These are phyloP conservation scores for Drosophila hawaiiensis DNA, from an alignment of 2,888 invertebrate species.

Conservation along the genomic window DNA sequence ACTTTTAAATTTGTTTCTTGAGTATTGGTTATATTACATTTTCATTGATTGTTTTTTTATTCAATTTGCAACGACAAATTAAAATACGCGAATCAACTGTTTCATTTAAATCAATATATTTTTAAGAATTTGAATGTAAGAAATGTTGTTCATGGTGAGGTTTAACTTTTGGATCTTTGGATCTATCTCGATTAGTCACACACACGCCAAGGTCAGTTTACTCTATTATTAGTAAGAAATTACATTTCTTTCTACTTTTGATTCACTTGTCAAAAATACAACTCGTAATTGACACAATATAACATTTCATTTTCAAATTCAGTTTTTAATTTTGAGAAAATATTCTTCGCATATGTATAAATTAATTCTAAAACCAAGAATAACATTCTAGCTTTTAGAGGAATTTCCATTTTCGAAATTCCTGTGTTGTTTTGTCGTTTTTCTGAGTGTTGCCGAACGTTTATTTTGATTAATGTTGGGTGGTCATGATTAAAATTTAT, in stretches of 20 bases:
- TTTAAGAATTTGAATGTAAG: neutral
- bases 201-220: neutral
- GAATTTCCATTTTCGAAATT: neutral
- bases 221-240: neutral
- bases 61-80: neutral
- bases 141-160: neutral
- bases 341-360: neutral
- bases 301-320: too few relatives aligned
- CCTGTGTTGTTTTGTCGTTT: neutral
- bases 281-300: too few relatives aligned
- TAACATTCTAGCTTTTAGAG: neutral
- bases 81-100: neutral
- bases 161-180: too few relatives aligned
- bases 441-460: neutral
- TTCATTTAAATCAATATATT: neutral
- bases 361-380: neutral
- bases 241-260: too few relatives aligned
- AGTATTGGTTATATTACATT: neutral
- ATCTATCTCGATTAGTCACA: neutral
- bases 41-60: neutral
- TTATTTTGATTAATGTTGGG: neutral
- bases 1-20: neutral
- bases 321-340: neutral
- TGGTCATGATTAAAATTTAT: neutral
- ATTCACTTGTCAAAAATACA: too few relatives aligned